Percentiles rank a stretch among this genome's conserved stretches.
phyloP scores from a whole-genome alignment of 2,888 invertebrate genomes.

The Cryptophagus acutangulus region DNA sequence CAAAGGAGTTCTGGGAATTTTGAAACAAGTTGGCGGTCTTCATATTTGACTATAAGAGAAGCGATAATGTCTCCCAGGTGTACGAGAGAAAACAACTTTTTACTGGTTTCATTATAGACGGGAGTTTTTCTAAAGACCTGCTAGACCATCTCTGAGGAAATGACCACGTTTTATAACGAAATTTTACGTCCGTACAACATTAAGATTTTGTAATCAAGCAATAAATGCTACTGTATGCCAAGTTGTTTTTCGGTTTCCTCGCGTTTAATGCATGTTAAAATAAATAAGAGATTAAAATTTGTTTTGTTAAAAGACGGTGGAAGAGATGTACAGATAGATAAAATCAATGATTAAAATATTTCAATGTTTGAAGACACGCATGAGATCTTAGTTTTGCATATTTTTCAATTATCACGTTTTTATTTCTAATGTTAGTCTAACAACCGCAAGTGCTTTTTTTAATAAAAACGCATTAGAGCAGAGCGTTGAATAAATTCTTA shows the following conservation, averaged over 20 bases:
- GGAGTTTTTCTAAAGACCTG: constrained; percentile 10
- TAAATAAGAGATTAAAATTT: too few species aligned
- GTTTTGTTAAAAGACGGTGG: too few species aligned
- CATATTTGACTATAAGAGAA: constrained; percentile 16
- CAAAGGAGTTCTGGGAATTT: constrained; percentile 20
- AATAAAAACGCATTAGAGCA: constrained; percentile 6
- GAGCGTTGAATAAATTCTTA: constrained; percentile 4
- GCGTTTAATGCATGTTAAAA: too few species aligned
- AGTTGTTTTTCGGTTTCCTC: too few species aligned
- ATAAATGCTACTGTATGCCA: too few species aligned
- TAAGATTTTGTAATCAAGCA: constrained; percentile 11
- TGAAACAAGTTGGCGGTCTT: constrained; percentile 11
- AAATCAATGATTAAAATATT: too few species aligned
- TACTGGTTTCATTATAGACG: constrained; percentile 16
- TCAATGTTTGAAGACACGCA: constrained; percentile 2
- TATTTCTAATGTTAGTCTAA: constrained; percentile 7
- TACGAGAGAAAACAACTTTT: constrained; percentile 15
- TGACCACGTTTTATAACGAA: constrained; percentile 12
- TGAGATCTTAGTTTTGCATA: constrained; percentile 3
- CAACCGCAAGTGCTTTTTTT: constrained; percentile 6
- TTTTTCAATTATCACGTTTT: constrained; percentile 10
- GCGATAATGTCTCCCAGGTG: constrained; percentile 18
- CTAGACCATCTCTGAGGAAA: constrained; percentile 13
- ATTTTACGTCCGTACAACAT: constrained; percentile 9
- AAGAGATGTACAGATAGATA: too few species aligned